A percentile compares a stretch with the other conserved stretches of the same genome.
Conservation (phyloP, 2,113 vertebrate species). For the Clinocottus analis region DNA sequence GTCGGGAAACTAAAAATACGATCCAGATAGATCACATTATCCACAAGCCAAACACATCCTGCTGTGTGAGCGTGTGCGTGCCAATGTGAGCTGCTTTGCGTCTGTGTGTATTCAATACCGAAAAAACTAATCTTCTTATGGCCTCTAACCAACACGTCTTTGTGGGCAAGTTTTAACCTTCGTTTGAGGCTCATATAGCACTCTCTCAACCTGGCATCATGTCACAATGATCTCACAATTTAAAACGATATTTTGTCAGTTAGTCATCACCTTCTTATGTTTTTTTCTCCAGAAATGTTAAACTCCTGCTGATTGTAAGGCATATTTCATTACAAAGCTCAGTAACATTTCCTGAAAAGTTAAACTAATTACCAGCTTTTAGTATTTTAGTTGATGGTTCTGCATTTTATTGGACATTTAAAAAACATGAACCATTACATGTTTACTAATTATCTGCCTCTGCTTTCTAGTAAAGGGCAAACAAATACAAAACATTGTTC, state of each 20-base stretch:
- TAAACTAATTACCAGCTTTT: not conserved
- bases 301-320: not conserved
- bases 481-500: not conserved
- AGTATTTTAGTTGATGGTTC: not conserved
- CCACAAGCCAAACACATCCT: conserved; percentile 31
- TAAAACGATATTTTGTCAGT: not conserved
- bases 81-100: not conserved
- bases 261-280: not conserved
- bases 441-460: not conserved
- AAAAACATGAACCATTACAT: not conserved
- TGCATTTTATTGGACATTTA: not conserved
- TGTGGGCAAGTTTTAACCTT: not conserved
- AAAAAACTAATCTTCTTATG: conserved; percentile 20
- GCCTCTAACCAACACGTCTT: conserved; percentile 10
- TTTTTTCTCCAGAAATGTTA: not conserved
- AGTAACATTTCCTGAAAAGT: not conserved
- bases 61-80: conserved; percentile 1
- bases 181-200: not conserved
- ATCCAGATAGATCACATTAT: conserved; percentile 34
- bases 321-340: not conserved
- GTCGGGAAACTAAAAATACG: conserved; percentile 27
- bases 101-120: conserved; percentile 5
- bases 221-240: not conserved
- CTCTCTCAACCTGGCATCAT: not conserved
- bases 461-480: not conserved